phyloP scores from a whole-genome alignment of 2,888 invertebrate genomes.

The Scaptomyza parva region DNA sequence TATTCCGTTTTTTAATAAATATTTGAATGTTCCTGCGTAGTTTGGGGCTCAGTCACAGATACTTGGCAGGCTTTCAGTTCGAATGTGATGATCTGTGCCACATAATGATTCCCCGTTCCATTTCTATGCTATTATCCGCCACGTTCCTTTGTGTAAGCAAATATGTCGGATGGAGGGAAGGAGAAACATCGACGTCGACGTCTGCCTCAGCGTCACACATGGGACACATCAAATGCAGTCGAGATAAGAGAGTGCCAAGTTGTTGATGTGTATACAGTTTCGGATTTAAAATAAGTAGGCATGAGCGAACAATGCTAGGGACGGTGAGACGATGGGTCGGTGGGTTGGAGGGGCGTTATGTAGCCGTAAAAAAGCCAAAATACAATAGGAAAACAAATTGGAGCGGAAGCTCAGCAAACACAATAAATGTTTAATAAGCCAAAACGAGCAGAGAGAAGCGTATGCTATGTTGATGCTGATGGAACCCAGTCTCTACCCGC shows the following conservation, averaged over 20 bases:
- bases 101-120: slow-evolving; percentile 4
- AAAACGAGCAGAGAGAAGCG: slow-evolving; percentile 58
- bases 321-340: background rate
- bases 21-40: no score
- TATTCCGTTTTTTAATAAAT: no score
- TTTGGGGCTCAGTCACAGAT: slow-evolving; percentile 5
- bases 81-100: slow-evolving; percentile 8
- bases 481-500: slow-evolving; percentile 25
- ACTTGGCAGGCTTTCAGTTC: slow-evolving; percentile 11
- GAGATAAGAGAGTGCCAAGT: slow-evolving; percentile 68
- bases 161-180: slow-evolving; percentile 19
- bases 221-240: slow-evolving; percentile 65
- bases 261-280: slow-evolving; percentile 70
- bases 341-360: background rate
- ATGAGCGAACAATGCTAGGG: slow-evolving; percentile 34
- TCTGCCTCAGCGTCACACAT: slow-evolving; percentile 33
- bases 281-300: slow-evolving; percentile 67
- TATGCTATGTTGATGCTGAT: slow-evolving; percentile 24
- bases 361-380: slow-evolving; percentile 40
- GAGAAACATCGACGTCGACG: background rate
- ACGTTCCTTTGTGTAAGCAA: slow-evolving; percentile 49
- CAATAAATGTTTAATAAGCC: slow-evolving; percentile 80
- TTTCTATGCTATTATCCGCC: slow-evolving; percentile 16
- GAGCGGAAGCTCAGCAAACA: slow-evolving; percentile 76
- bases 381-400: slow-evolving; percentile 71